Evolutionary conservation across 2,113 vertebrate genomes (phyloP).

Genomic region (Cavia aperea): DNA sequence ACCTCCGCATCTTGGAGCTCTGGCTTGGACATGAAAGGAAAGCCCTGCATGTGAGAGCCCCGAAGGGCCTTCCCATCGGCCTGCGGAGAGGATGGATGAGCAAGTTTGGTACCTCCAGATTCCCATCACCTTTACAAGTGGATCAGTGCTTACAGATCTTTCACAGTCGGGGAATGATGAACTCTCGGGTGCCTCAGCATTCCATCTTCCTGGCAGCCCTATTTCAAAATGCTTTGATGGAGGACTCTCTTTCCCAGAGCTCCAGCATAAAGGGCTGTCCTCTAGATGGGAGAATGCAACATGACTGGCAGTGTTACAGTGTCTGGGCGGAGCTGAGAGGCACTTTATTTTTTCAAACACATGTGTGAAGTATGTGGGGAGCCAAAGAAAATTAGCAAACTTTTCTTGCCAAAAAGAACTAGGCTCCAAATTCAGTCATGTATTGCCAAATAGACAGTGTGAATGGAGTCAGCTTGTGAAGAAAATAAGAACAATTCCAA

Average conservation of each 20-base stretch:
- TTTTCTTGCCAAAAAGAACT: conserved; percentile 66
- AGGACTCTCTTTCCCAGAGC: not conserved
- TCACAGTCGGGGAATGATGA: not conserved
- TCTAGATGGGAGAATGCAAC: not conserved
- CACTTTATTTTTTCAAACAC: not conserved
- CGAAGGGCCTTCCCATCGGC: not conserved
- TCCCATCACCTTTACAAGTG: not conserved
- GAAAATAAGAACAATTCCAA: conserved; percentile 48
- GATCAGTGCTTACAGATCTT: not conserved
- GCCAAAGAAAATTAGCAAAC: conserved; percentile 69
- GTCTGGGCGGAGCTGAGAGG: not conserved
- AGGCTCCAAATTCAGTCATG: conserved; percentile 35
- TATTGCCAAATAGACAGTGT: conserved; percentile 60
- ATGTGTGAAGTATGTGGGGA: conserved; percentile 24
- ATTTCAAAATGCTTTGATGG: not conserved
- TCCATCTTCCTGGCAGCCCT: not conserved
- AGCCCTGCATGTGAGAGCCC: not conserved
- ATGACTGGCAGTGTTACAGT: not conserved
- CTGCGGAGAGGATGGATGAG: accelerated
- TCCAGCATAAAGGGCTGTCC: not conserved
- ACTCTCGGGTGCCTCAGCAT: accelerated
- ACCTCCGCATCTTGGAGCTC: not conserved
- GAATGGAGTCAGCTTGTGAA: conserved; percentile 56
- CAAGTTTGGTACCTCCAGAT: not conserved
- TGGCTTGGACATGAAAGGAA: not conserved